Base-by-base conservation (phyloP, 2,113 vertebrate genomes). In the Euleptes europaea region DNA sequence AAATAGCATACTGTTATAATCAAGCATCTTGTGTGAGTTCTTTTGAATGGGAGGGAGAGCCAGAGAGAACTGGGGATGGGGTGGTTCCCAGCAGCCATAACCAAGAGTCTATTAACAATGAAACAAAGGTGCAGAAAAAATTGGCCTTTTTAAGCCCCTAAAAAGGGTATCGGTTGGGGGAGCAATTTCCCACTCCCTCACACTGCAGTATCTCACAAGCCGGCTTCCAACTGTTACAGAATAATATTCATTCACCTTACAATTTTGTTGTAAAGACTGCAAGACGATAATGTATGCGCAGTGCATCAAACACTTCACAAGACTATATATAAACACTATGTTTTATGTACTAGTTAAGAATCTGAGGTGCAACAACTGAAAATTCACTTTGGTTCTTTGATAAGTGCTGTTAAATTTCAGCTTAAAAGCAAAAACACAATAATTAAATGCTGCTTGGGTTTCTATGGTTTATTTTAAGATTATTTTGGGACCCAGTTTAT, bases 371-470 rank as follows among this genome's bases (percentile, higher is more conserved):
- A 9, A 8, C n/a, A 3, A 57, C 44, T 1, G 17, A 23, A 14
- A 54, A 11, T 49, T 4, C 13, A 10, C 5, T 23, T 6, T 1
- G 42, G 19, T 12, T 14, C 3, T 0, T 6, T 0, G 0, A 0
- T 7, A 0, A 3, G 0, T 12, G 0, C 28, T 15, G 35, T 2
- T 19, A 51, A 60, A 1, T 21, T 28, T 38, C 1, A 5, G 6
- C 47, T 63, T 60, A 44, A 14, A 1, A 54, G 3, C 11, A 5
- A 1, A 3, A 1, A 3, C 54, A 1, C 2, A 3, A 38, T 51
- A n/a, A 78, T 0, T 1, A 65, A 2, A 0, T 5, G 0, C 0
- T 0, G 19, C 0, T 31, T 0, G 0, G 0, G 1, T 15, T 21
- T 17, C 49, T 60, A n/a, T 2, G 10, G 78, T 0, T 1, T 47